Evolutionary conservation across 2,797 vertebrate genomes (phyloP).

Genomic region (Vespertilio murinus): DNA sequence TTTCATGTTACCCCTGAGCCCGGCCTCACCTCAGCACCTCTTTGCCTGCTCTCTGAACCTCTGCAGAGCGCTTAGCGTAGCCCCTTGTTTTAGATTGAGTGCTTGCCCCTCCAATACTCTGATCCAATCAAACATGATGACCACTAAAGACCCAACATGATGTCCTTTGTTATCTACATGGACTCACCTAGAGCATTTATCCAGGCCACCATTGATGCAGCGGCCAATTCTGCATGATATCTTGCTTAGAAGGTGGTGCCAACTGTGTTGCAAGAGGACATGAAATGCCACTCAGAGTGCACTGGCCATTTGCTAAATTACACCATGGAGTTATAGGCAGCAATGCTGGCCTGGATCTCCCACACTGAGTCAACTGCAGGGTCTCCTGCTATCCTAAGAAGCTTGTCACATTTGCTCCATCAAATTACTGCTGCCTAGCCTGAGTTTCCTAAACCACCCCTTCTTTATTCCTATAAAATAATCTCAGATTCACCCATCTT

Average conservation of each 20-base stretch:
- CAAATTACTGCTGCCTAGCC: not conserved
- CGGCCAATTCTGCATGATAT: not conserved
- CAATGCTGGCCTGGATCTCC: not conserved
- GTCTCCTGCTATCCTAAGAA: not conserved
- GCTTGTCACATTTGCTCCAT: not conserved
- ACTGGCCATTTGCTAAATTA: not conserved
- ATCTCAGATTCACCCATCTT: not conserved
- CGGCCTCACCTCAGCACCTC: not conserved
- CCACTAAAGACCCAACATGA: not conserved
- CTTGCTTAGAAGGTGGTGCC: not conserved
- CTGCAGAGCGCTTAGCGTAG: not conserved
- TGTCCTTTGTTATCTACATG: not conserved
- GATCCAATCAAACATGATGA: not conserved
- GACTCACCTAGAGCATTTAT: not conserved
- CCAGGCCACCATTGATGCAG: not conserved
- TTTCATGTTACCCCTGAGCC: not conserved
- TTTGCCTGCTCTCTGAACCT: not conserved
- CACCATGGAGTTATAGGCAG: not conserved
- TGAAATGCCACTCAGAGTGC: not conserved
- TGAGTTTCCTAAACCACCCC: not conserved
- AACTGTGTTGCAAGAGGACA: not conserved
- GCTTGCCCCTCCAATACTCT: not conserved
- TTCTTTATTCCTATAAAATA: not conserved
- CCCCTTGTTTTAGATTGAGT: not conserved
- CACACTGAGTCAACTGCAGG: not conserved